Conservation (phyloP, 2,113 vertebrate species). For the Promerops cafer region DNA sequence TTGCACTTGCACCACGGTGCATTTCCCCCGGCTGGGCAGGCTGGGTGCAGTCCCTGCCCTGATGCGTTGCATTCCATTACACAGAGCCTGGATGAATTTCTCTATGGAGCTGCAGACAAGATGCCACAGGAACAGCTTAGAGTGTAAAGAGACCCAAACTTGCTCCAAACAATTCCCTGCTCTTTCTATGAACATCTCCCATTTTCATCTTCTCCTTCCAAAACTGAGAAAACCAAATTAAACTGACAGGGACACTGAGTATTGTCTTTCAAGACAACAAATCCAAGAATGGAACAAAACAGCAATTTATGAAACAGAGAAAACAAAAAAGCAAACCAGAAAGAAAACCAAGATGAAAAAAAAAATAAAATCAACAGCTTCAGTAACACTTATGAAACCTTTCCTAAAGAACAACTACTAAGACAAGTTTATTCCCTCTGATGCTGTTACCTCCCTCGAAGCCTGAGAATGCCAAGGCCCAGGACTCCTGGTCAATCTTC, state of each 20-base stretch:
- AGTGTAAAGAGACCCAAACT: neutral
- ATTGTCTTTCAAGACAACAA: neutral
- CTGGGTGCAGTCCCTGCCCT: neutral
- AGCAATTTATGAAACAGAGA: neutral
- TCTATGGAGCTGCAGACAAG: neutral
- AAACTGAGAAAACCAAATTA: neutral
- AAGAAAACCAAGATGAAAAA: neutral
- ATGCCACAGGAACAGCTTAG: neutral
- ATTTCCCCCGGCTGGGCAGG: fast-evolving
- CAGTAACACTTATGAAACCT: neutral
- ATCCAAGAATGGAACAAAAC: neutral
- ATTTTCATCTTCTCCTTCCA: neutral
- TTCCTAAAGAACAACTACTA: neutral
- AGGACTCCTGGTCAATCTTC: neutral
- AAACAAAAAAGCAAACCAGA: neutral
- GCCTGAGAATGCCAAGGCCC: neutral
- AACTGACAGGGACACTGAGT: neutral
- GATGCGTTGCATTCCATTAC: fast-evolving
- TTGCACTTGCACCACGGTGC: fast-evolving
- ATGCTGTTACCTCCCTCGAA: neutral
- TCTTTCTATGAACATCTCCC: neutral
- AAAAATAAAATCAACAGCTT: neutral
- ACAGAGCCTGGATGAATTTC: neutral
- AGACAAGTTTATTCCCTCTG: neutral
- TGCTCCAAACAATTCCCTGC: neutral